Evolutionary conservation across 2,113 vertebrate species (phyloP), one percentile per base, ranked within the genome.

Genomic region (Lota lota): DNA sequence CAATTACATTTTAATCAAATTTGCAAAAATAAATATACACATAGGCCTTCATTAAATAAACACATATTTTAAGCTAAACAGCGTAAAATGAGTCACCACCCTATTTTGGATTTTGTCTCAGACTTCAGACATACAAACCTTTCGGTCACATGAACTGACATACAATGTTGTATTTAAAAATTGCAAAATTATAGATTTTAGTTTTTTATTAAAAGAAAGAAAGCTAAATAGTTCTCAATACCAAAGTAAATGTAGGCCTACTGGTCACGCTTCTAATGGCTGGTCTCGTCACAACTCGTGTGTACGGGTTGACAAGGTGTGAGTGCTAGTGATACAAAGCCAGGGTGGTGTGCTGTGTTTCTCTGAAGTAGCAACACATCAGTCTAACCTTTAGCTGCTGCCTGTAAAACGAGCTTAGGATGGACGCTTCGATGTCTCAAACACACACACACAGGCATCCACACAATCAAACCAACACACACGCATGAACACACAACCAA

Each of bases 331-430:
- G 75, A 84, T 79, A 76, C 6, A 70, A 75, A 64, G 82, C 73
- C 68, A 82, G 78, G 66, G 61, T 79, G 77, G 80, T 67, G 75
- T 1, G 2, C 64, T 64, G 75, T 86, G 87, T 88, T 85, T 84
- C 86, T 83, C 79, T 84, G n/a, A 85, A 87, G 89, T 77, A 84
- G 85, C 78, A 80, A 86, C 87, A 89, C 83, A 88, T 87, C 78
- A 79, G 80, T 86, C 84, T 89, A 88, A 90, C 89, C 85, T 89
- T 87, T 88, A 87, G 85, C 87, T 87, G 81, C 79, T 75, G 22
- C 24, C 79, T 88, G 89, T 84, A 88, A 89, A 84, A 79, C 50
- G 83, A 90, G 85, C 83, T 65, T 78, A 80, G 72, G 47, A 69
- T 70, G 77, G 54, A 66, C 22, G 78, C 85, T 82, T 85, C 85